Evolutionary conservation across 2,113 vertebrate species (phyloP), one percentile per base, ranked within the genome.

Genomic region (Pseudorectes ferrugineus): DNA sequence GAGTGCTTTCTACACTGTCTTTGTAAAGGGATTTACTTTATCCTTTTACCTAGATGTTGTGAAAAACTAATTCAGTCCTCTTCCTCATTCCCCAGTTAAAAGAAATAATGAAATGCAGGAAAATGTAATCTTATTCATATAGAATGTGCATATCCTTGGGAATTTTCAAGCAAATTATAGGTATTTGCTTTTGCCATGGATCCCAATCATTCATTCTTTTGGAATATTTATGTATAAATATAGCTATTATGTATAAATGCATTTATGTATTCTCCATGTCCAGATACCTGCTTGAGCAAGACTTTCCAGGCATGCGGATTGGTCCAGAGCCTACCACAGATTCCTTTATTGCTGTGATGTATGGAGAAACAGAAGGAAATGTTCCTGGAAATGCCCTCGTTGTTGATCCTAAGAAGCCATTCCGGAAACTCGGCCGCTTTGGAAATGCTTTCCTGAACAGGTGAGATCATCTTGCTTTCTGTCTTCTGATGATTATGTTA

Each of bases 311-410:
- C 48, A 99, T 99, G 99, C 97, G 99, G 83, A 99, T 99, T 38
- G 99, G 99, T 55, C 99, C 99, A 1, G 99, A 99, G 93, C 99
- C 99, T 46, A 99, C 99, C 67, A 99, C 99, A 0, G 99, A 99
- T 92, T 99, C 99, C 61, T 99, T 99, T 96, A 99, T 99, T 59
- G 99, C 99, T 22, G 99, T 99, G 88, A 99, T 99, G 99, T 98
- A 99, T 23, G 99, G 99, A 17, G 99, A 99, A 23, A 98, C 98
- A 1, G 99, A 99, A 93, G 99, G 99, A 14, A 97, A 98, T 31
- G 96, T 99, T 85, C 99, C 99, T 36, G 99, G 99, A 70, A 99
- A 99, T 46, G 99, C 99, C 12, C 97, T 99, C 19, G 99, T 99
- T 23, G 99, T 99, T 52, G 99, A 99, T 95, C 99, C 99, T 81